Evolutionary conservation across 2,888 invertebrate genomes (phyloP).

Genomic region (Drosophila ezoana): DNA sequence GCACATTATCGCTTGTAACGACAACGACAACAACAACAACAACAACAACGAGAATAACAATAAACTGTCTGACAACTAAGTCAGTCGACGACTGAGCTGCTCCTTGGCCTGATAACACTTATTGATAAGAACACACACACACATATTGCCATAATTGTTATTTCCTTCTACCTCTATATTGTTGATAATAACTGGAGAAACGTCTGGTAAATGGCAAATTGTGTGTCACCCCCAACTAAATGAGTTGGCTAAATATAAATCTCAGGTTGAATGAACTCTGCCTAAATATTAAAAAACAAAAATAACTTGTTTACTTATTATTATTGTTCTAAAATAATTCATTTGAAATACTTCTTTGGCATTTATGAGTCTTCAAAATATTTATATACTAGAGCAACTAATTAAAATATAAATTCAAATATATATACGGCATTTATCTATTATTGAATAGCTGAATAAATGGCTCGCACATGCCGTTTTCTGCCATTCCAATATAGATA

Average conservation of each 20-base stretch:
- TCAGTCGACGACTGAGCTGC: conserved; percentile 9
- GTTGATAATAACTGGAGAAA: conserved; percentile 3
- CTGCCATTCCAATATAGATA: background rate
- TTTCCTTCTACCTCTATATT: conserved; percentile 7
- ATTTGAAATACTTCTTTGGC: conserved; percentile 4
- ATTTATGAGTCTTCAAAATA: conserved; percentile 9
- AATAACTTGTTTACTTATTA: background rate
- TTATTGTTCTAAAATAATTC: background rate
- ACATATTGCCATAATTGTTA: conserved; percentile 15
- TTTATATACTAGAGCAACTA: conserved; percentile 4
- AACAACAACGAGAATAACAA: conserved; percentile 9
- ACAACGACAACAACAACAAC: conserved; percentile 5
- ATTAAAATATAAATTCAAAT: conserved; percentile 8
- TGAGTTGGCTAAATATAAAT: background rate
- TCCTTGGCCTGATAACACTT: conserved; percentile 47
- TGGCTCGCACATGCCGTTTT: conserved; percentile 12
- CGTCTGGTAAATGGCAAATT: conserved; percentile 2
- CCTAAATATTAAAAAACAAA: background rate
- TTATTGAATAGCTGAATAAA: conserved; percentile 4
- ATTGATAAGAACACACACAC: conserved; percentile 29
- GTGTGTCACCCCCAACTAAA: background rate
- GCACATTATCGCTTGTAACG: conserved; percentile 45
- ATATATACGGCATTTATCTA: conserved; percentile 6
- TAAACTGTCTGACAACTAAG: conserved; percentile 31
- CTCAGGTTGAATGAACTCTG: conserved; percentile 3